Conservation (phyloP, 2,113 vertebrate genomes). For the Cricetomys ansorgei region DNA sequence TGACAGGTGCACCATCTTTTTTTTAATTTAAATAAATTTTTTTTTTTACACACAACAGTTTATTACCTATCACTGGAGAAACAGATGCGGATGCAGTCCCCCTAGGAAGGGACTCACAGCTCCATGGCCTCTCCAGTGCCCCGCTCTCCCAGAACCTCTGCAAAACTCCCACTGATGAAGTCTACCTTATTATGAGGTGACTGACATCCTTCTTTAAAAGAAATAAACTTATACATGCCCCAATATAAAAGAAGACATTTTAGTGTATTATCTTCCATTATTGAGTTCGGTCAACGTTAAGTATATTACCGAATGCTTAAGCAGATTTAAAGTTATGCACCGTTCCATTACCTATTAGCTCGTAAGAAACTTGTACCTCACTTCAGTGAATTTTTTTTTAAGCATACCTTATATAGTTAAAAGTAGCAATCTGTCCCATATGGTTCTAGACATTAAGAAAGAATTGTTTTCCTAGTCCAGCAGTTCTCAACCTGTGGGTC, state of each 20-base stretch:
- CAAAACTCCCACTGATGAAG: background rate
- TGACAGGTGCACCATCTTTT: background rate
- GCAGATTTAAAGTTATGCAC: conserved; percentile 17
- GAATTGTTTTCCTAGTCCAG: background rate
- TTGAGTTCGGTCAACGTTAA: conserved; percentile 30
- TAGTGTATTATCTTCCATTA: background rate
- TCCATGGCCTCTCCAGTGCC: background rate
- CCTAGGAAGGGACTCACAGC: background rate
- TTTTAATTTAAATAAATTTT: too few species aligned
- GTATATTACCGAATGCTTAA: conserved; percentile 1
- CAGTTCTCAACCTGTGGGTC: too few species aligned
- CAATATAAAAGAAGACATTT: background rate
- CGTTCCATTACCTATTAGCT: conserved; percentile 15
- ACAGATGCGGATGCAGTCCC: background rate
- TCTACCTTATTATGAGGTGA: background rate
- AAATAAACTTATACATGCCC: background rate
- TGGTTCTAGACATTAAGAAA: background rate
- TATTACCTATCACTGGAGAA: background rate
- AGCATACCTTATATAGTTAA: background rate
- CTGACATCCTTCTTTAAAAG: conserved; percentile 25
- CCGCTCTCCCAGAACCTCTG: background rate
- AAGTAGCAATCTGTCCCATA: background rate
- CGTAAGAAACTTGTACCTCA: conserved; percentile 8
- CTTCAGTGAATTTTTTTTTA: background rate
- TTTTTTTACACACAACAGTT: background rate